These are phyloP conservation scores for Geopemphigus sp. DNA, from an alignment of 1,140 invertebrate species.

Conservation along the genomic window DNA sequence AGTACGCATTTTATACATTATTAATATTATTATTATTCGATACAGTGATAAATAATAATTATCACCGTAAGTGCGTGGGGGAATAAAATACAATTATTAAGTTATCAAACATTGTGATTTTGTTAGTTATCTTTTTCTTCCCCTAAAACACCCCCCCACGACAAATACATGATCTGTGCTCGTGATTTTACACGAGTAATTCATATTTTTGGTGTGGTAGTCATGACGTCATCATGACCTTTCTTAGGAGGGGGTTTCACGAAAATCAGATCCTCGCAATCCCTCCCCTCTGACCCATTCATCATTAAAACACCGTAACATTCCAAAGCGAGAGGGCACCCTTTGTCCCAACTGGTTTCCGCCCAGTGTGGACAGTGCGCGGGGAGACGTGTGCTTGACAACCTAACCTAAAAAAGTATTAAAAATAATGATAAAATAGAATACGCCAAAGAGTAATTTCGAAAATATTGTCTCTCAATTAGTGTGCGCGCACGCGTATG, in stretches of 20 bases:
- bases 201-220: background rate
- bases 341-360: conserved; percentile 49
- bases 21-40: background rate
- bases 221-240: conserved; percentile 39
- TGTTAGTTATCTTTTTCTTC: background rate
- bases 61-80: background rate
- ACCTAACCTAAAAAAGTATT: conserved; percentile 43
- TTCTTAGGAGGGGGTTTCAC: conserved; percentile 5
- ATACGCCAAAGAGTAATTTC: conserved; percentile 2
- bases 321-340: conserved; percentile 28
- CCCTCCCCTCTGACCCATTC: background rate
- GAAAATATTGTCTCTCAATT: conserved; percentile 42
- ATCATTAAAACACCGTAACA: background rate
- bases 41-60: background rate
- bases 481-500: background rate
- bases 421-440: background rate
- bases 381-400: conserved; percentile 39
- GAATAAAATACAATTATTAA: background rate
- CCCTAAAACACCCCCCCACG: no score
- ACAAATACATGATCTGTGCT: background rate
- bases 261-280: conserved; percentile 7
- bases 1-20: conserved; percentile 16
- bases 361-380: conserved; percentile 14
- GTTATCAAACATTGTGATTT: background rate
- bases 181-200: background rate